A percentile compares a stretch with the other conserved stretches of the same genome.
phyloP scores from a whole-genome alignment of 2,113 vertebrate genomes.

The Pavo muticus region DNA sequence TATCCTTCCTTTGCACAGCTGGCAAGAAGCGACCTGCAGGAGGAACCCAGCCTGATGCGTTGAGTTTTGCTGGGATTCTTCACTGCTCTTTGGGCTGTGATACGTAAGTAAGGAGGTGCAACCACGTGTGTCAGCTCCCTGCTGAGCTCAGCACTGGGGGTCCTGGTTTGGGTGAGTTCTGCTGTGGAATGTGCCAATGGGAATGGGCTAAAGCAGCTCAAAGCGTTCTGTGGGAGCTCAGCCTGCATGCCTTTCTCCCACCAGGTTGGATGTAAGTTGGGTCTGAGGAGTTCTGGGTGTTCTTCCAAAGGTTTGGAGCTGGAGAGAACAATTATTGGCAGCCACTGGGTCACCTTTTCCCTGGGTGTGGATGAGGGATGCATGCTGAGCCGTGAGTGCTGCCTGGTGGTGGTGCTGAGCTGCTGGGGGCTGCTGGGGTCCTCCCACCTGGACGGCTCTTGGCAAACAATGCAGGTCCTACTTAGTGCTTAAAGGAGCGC shows the following conservation, averaged over 20 bases:
- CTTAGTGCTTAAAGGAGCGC: too few species aligned
- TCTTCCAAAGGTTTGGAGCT: background rate
- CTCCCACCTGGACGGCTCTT: background rate
- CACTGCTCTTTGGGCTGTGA: background rate
- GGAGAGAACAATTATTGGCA: background rate
- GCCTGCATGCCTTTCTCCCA: too few species aligned
- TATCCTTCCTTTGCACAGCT: background rate
- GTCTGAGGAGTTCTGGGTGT: background rate
- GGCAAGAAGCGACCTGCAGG: background rate
- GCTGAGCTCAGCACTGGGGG: background rate
- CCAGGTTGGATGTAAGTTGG: background rate
- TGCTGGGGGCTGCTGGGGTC: background rate
- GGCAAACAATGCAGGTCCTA: accelerated
- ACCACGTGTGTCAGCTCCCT: accelerated
- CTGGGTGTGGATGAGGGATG: background rate
- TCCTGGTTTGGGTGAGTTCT: background rate
- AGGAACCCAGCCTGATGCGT: background rate
- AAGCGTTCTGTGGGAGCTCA: background rate
- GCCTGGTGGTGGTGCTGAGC: background rate
- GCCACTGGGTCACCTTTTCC: background rate
- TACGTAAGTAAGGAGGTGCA: background rate
- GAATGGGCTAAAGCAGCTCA: accelerated
- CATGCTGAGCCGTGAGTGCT: background rate
- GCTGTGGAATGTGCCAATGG: accelerated
- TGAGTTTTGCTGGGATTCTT: background rate